These are phyloP conservation scores for Eriosoma lanigerum DNA, from an alignment of 1,140 invertebrate genomes.

Conservation along the genomic window DNA sequence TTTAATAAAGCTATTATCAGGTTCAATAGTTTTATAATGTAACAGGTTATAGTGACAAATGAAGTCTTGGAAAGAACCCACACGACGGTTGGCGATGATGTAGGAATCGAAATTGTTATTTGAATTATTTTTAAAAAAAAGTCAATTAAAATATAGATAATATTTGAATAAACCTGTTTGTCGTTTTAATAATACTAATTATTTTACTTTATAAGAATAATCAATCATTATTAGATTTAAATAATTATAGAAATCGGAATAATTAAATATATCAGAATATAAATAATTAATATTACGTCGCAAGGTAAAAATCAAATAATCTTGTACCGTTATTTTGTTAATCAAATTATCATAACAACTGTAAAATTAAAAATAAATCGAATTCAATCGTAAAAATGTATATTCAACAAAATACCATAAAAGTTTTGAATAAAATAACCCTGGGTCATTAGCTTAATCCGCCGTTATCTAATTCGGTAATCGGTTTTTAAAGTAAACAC, in stretches of 20 bases:
- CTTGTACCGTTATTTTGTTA: too few species aligned
- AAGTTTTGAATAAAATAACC: too few species aligned
- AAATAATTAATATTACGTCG: not conserved
- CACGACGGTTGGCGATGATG: not conserved
- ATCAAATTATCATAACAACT: too few species aligned
- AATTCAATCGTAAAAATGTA: too few species aligned
- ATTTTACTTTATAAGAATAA: not conserved
- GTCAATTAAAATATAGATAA: conserved; percentile 1
- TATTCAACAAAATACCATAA: too few species aligned
- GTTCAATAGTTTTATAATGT: not conserved
- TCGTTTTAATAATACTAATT: not conserved
- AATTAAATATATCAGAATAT: not conserved
- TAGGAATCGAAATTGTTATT: not conserved
- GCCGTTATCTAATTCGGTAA: too few species aligned
- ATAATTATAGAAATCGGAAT: not conserved
- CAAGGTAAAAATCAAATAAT: not conserved
- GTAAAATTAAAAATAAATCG: too few species aligned
- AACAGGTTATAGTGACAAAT: not conserved
- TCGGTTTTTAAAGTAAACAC: too few species aligned
- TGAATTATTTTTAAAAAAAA: not conserved
- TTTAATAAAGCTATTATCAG: not conserved
- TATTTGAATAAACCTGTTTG: conserved; percentile 12
- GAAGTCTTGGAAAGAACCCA: conserved; percentile 6
- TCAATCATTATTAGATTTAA: not conserved
- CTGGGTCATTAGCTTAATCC: too few species aligned